These are phyloP conservation scores for Dolomedes plantarius DNA, from an alignment of 2,888 invertebrate genomes.

Conservation along the genomic window DNA sequence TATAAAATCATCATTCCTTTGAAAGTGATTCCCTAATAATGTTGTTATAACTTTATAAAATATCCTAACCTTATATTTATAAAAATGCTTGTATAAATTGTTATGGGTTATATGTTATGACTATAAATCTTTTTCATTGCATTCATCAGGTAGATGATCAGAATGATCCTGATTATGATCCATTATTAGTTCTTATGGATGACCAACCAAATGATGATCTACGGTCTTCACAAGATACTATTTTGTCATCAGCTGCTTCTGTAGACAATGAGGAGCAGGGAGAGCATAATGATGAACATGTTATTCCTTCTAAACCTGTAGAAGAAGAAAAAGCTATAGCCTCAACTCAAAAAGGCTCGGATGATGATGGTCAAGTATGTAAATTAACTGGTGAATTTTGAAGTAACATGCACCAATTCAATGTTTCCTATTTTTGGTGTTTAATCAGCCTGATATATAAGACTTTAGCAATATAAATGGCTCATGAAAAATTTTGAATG, in stretches of 20 bases:
- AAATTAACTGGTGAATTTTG: neutral
- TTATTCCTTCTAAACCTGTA: neutral
- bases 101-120: neutral
- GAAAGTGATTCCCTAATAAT: too few species aligned
- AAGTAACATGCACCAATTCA: neutral
- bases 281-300: too few species aligned
- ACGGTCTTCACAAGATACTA: neutral
- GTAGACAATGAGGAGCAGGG: neutral
- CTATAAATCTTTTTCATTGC: too few species aligned
- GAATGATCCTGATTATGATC: neutral
- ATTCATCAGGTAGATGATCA: neutral
- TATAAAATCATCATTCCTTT: too few species aligned
- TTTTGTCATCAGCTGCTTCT: neutral
- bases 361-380: slow-evolving; percentile 47
- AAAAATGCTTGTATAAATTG: too few species aligned
- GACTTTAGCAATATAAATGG: too few species aligned
- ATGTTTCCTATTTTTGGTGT: too few species aligned
- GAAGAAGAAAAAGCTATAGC: neutral
- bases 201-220: neutral
- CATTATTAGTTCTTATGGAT: neutral
- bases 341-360: neutral
- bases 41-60: too few species aligned
- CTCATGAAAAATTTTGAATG: too few species aligned
- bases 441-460: too few species aligned
- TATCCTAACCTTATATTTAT: too few species aligned